Base-by-base conservation (phyloP, 2,797 vertebrate genomes). In the Cottoperca gobio region DNA sequence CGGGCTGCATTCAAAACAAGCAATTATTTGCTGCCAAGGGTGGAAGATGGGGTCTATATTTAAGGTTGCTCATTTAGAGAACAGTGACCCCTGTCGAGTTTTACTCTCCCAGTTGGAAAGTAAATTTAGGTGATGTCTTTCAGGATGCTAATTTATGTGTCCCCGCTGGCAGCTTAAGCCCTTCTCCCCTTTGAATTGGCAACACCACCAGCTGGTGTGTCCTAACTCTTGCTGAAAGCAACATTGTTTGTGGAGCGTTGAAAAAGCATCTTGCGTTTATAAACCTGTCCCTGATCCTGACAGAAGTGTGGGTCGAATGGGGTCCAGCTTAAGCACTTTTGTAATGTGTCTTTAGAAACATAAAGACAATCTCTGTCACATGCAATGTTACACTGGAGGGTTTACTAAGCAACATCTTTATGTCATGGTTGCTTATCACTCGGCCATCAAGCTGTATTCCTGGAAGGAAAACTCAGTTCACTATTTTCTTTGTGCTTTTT, bases 131-230 rank as follows among this genome's bases (percentile, higher is more conserved):
- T 81, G 77, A 70, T 72, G 81, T 89, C 86, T 92, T 89, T 91
- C 84, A 87, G 65, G 76, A 93, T 86, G 83, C 84, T 92, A 94
- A 93, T 92, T 91, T 93, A 91, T 93, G 88, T 87, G 85, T 93
- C 91, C 87, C 90, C 28, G 52, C 82, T 87, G 92, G 88, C 92
- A 83, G 84, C 86, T 92, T 90, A 91, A 90, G 87, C 45, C 70
- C 82, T 70, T 76, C 78, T 90, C 78, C 79, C 85, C 70, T 92
- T 91, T 90, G 86, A 90, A 89, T 88, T 74, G 69, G 73, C 70
- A 87, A 83, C 81, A 87, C 81, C 81, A 87, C 84, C 91, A 93
- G 91, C 91, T 91, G 90, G 82, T 85, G 86, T 79, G 76, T 86
- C 83, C 80, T 86, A 85, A 67, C 80, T 76, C 78, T 77, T 60